phyloP scores from a whole-genome alignment of 2,888 invertebrate genomes.

The Palloptera scutellata region DNA sequence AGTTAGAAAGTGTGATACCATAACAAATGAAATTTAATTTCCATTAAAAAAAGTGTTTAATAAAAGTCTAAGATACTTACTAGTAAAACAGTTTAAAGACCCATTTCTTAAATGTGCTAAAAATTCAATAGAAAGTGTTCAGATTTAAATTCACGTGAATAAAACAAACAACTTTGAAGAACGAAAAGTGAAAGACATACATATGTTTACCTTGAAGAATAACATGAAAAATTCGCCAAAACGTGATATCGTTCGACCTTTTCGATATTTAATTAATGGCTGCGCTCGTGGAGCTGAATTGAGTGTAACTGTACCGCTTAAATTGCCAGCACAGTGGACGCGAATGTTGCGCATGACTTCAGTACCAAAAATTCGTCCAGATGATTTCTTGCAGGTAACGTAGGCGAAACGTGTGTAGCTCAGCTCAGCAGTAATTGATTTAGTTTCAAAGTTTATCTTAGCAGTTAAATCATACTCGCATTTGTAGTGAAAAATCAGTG shows the following conservation, averaged over 20 bases:
- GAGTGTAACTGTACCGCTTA: constrained; percentile 54
- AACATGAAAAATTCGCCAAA: constrained; percentile 54
- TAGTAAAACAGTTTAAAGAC: too few species aligned
- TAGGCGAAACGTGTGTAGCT: too few species aligned
- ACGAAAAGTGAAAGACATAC: background rate
- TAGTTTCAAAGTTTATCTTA: too few species aligned
- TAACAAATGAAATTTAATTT: too few species aligned
- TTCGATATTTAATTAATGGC: constrained; percentile 56
- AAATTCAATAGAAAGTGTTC: background rate
- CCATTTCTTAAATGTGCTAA: background rate
- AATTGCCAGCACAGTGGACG: constrained; percentile 59
- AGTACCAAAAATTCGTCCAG: constrained; percentile 55
- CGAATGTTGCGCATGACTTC: constrained; percentile 59
- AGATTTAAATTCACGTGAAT: background rate
- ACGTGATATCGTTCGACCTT: constrained; percentile 51
- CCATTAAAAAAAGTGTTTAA: too few species aligned
- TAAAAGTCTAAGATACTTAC: too few species aligned
- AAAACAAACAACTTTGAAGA: background rate
- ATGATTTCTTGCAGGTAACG: constrained; percentile 61
- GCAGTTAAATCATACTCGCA: too few species aligned
- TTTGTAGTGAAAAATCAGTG: too few species aligned
- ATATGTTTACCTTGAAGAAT: constrained; percentile 18
- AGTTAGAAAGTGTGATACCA: too few species aligned
- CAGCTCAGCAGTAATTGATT: too few species aligned
- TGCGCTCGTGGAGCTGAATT: constrained; percentile 55